Evolutionary conservation across 2,888 invertebrate species (phyloP).

Genomic region (Parelbella ahira): DNA sequence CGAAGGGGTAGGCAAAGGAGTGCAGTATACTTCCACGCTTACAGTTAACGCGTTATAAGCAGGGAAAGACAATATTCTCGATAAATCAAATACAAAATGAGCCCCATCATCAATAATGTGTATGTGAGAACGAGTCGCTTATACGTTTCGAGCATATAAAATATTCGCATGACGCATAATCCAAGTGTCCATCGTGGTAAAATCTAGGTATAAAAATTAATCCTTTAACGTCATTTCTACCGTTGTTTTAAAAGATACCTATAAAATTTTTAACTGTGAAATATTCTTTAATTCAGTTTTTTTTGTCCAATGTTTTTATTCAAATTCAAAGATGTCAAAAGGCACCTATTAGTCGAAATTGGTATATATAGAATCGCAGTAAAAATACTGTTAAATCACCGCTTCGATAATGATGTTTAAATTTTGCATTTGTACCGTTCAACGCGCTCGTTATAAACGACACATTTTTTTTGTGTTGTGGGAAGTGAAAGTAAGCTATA

Average conservation of each 20-base stretch:
- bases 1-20: too few species aligned
- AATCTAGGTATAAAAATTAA: too few species aligned
- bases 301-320: too few species aligned
- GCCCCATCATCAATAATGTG: constrained; percentile 19
- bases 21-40: too few species aligned
- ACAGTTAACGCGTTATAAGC: constrained; percentile 6
- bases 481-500: constrained; percentile 30
- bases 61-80: constrained; percentile 9
- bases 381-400: neutral
- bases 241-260: too few species aligned
- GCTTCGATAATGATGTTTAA: constrained; percentile 3
- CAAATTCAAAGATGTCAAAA: too few species aligned
- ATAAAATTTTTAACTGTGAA: too few species aligned
- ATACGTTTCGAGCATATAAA: constrained; percentile 14
- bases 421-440: constrained; percentile 3
- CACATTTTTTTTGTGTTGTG: constrained; percentile 23
- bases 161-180: constrained; percentile 20
- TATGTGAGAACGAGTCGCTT: constrained; percentile 18
- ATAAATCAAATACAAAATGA: constrained; percentile 12
- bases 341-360: too few species aligned
- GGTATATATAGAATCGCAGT: too few species aligned
- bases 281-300: too few species aligned
- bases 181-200: too few species aligned
- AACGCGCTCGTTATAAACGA: constrained; percentile 13
- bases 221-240: too few species aligned